Evolutionary conservation across 2,113 vertebrate species (phyloP), one percentile per base, ranked within the genome.

Genomic region (Hippoglossus stenolepis): DNA sequence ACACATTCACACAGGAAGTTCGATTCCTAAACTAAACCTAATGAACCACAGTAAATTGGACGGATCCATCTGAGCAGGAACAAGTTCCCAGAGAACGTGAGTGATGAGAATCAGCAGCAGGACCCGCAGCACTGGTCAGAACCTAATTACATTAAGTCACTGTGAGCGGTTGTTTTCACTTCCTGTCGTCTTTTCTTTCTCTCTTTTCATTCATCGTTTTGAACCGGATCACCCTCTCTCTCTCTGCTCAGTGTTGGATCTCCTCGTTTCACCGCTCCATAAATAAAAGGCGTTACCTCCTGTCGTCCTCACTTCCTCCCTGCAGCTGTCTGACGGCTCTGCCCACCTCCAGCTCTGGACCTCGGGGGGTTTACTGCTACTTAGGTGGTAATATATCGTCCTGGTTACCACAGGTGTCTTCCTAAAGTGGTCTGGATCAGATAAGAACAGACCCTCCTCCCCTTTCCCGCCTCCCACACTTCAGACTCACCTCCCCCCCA

Each of bases 341-440:
- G 68, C 80, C 74, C 71, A 67, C 70, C 70, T 82, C 66, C 60
- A 75, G n/a, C 82, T 38, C 59, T 88, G 73, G 73, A 89, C 88
- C 88, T 40, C 56, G 61, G 75, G 54, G 59, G 67, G 66, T 62
- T 87, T 90, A 91, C 77, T 67, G 85, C 76, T 90, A 91, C 90
- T 92, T 91, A 91, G 87, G 77, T 78, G 78, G 78, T 92, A 84
- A 91, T 93, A 88, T 89, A 93, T 93, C 53, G 84, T 75, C 81
- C 77, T 56, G 79, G 88, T 91, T 89, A 78, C 83, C 92, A 83
- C 93, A 94, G 92, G 91, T 94, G 92, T 93, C 87, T 84, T 82
- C 73, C 83, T 86, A 86, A 89, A 91, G 85, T 90, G 88, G 92
- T 94, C 93, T 94, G 80, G 84, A 94, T 93, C 92, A 93, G 93